Evolutionary conservation across 2,888 invertebrate species (phyloP).

Genomic region (Gymnosoma rotundatum): DNA sequence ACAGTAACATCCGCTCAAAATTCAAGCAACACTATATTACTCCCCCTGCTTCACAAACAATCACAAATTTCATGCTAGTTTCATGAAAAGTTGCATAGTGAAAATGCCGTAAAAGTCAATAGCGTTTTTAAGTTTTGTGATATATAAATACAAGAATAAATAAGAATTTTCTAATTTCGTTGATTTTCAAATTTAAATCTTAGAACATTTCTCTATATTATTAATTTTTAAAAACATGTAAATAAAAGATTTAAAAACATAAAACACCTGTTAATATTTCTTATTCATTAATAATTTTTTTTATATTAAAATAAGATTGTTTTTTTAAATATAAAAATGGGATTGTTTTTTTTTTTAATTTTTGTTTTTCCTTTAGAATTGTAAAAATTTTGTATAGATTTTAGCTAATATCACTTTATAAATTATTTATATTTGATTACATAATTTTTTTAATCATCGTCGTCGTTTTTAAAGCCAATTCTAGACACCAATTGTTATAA

Average conservation of each 20-base stretch:
- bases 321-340: conserved; percentile 38
- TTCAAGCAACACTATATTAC: too few species aligned
- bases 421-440: conserved; percentile 44
- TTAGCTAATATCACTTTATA: conserved; percentile 70
- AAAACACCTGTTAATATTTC: conserved; percentile 4
- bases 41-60: too few species aligned
- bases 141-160: too few species aligned
- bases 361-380: conserved; percentile 15
- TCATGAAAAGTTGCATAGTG: too few species aligned
- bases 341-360: conserved; percentile 4
- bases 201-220: conserved; percentile 1
- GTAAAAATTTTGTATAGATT: conserved; percentile 68
- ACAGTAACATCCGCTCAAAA: too few species aligned
- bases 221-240: background rate
- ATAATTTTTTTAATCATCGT: conserved; percentile 13
- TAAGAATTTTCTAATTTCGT: background rate
- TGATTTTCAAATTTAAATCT: background rate
- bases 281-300: background rate
- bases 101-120: too few species aligned
- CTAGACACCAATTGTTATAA: conserved; percentile 45
- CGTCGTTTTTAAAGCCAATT: conserved; percentile 51
- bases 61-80: too few species aligned
- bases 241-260: background rate
- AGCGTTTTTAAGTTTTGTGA: too few species aligned
- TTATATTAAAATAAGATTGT: conserved; percentile 38